These are phyloP conservation scores for Luperina nickerlii DNA, from an alignment of 2,888 invertebrate species.

Conservation along the genomic window DNA sequence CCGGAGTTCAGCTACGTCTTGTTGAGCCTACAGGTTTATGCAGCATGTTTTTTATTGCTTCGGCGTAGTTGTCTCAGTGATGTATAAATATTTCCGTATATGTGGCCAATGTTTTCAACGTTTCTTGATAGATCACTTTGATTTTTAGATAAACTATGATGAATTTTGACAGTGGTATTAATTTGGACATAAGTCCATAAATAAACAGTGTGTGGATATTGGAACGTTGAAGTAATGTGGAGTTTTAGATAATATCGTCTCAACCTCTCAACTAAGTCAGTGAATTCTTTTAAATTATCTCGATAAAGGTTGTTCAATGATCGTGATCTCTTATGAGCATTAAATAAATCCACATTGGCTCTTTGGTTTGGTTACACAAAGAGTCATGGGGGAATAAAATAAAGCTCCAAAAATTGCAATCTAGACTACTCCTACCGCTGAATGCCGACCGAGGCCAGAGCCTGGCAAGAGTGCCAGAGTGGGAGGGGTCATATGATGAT, in stretches of 20 bases:
- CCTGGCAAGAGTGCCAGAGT: too few species aligned
- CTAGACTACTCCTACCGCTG: not conserved
- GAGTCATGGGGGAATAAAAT: not conserved
- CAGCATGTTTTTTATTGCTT: slow-evolving; percentile 28
- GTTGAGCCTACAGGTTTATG: slow-evolving; percentile 54
- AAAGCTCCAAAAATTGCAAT: not conserved
- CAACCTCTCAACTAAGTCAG: not conserved
- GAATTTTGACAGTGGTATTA: not conserved
- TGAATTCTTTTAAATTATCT: not conserved
- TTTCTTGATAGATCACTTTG: not conserved
- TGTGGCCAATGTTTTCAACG: not conserved
- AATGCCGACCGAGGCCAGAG: not conserved
- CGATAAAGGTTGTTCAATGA: not conserved
- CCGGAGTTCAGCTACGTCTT: slow-evolving; percentile 55
- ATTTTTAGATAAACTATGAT: not conserved
- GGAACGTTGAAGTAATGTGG: not conserved
- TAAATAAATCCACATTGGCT: not conserved
- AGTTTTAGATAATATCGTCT: not conserved
- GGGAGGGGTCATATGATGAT: too few species aligned
- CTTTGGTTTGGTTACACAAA: not conserved
- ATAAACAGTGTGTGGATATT: not conserved
- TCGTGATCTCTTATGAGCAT: too few species aligned
- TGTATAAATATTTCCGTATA: too few species aligned
- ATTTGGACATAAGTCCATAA: not conserved
- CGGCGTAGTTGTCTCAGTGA: not conserved